A percentile compares a stretch with the other conserved stretches of the same genome.
These are phyloP conservation scores for Cotesia typhae DNA, from an alignment of 1,140 invertebrate genomes.

Conservation along the genomic window DNA sequence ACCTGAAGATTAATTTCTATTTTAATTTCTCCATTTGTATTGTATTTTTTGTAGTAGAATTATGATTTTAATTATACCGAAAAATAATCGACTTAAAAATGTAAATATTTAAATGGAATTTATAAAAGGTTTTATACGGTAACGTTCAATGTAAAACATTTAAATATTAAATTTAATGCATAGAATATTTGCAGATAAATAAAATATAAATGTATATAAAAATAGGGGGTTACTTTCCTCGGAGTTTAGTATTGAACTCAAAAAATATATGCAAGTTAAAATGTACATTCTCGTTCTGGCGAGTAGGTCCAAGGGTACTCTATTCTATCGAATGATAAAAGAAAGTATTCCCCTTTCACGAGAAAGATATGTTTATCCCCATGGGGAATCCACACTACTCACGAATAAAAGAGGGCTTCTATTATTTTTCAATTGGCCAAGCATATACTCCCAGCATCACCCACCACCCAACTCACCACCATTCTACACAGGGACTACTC, in stretches of 20 bases:
- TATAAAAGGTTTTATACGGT: too few species aligned
- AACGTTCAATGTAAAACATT: too few species aligned
- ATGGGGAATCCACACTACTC: constrained; percentile 37
- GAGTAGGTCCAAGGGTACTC: constrained; percentile 6
- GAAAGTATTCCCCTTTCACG: constrained; percentile 21
- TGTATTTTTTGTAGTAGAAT: too few species aligned
- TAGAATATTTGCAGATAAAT: too few species aligned
- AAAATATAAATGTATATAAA: background rate
- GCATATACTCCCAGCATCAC: constrained; percentile 25
- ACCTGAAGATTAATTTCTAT: too few species aligned
- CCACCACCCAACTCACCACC: too few species aligned
- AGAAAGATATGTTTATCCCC: constrained; percentile 35
- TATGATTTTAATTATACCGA: too few species aligned
- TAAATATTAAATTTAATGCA: too few species aligned
- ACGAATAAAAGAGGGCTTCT: constrained; percentile 47
- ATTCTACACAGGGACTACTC: constrained; percentile 56
- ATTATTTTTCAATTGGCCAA: constrained; percentile 64
- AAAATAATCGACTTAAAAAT: too few species aligned
- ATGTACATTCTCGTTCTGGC: constrained; percentile 19
- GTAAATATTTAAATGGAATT: too few species aligned
- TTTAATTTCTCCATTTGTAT: too few species aligned
- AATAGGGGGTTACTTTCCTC: constrained; percentile 2
- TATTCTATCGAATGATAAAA: constrained; percentile 27
- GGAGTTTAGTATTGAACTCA: background rate
- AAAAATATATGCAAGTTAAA: constrained; percentile 8